These are phyloP conservation scores for Dendrocincla tyrannina DNA, from an alignment of 2,797 vertebrate species.

Conservation along the genomic window DNA sequence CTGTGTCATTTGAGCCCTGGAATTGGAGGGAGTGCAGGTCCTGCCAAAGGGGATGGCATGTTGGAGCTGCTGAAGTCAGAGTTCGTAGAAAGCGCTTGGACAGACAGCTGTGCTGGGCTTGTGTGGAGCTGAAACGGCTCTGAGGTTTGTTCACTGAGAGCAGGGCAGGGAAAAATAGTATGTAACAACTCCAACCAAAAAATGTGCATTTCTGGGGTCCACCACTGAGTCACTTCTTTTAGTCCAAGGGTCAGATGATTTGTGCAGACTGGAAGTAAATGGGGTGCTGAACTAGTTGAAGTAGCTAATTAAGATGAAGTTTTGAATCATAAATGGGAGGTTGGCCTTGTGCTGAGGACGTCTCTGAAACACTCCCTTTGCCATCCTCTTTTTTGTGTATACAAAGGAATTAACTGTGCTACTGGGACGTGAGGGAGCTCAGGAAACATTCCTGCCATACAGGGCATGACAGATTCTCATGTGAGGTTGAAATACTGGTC, in stretches of 20 bases:
- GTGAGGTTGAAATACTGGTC: not conserved
- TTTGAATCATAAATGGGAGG: conserved; percentile 49
- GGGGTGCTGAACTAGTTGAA: conserved; percentile 30
- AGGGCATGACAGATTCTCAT: not conserved
- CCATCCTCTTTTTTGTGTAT: not conserved
- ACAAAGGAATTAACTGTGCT: conserved; percentile 4
- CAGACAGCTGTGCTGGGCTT: not conserved
- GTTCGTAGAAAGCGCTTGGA: not conserved
- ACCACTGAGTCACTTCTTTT: not conserved
- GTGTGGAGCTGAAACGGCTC: not conserved
- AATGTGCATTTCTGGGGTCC: not conserved
- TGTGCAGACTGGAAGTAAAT: not conserved
- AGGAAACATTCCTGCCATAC: not conserved
- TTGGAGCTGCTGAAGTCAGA: not conserved
- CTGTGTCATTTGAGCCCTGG: conserved; percentile 28
- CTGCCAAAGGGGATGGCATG: not conserved
- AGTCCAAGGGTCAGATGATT: not conserved
- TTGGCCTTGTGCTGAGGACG: conserved; percentile 28
- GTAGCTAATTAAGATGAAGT: not conserved
- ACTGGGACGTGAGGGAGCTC: conserved; percentile 21
- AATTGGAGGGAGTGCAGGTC: not conserved
- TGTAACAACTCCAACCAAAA: not conserved
- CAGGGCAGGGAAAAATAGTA: not conserved
- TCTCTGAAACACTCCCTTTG: not conserved
- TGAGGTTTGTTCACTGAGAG: not conserved